phyloP scores from a whole-genome alignment of 1,140 invertebrate species.

The Ceratitis capitata region DNA sequence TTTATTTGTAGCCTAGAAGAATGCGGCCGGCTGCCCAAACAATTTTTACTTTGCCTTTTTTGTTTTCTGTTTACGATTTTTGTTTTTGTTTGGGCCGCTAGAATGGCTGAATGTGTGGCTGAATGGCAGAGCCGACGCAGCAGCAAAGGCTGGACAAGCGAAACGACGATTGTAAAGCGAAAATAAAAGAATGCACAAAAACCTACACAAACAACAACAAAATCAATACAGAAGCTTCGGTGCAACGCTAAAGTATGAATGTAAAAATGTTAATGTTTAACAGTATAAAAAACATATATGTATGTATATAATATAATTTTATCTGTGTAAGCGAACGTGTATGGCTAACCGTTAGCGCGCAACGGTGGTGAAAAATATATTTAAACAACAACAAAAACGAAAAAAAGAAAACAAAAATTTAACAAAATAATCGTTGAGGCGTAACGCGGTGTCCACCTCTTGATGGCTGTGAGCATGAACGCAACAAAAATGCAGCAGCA shows the following conservation, averaged over 20 bases:
- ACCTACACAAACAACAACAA: not conserved
- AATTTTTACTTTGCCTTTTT: too few species aligned
- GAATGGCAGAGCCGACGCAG: not conserved
- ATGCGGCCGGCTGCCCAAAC: not conserved
- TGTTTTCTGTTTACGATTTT: too few species aligned
- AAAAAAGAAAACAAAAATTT: not conserved
- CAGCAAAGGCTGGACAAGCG: not conserved
- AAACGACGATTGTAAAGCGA: not conserved
- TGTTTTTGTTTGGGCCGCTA: not conserved
- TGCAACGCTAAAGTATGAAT: not conserved
- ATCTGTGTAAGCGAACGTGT: not conserved
- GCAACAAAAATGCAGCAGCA: too few species aligned
- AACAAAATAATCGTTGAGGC: slow-evolving; percentile 19
- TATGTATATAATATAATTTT: too few species aligned
- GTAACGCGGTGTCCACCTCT: not conserved
- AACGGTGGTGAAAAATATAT: not conserved
- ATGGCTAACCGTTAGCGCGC: not conserved
- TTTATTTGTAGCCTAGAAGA: not conserved
- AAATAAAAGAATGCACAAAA: not conserved
- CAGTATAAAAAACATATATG: not conserved
- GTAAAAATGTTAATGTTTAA: not conserved
- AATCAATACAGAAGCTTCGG: not conserved
- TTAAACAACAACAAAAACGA: too few species aligned
- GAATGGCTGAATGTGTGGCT: not conserved
- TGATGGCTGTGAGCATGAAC: not conserved